Conservation (phyloP, 2,113 vertebrate species). For the Pica pica region DNA sequence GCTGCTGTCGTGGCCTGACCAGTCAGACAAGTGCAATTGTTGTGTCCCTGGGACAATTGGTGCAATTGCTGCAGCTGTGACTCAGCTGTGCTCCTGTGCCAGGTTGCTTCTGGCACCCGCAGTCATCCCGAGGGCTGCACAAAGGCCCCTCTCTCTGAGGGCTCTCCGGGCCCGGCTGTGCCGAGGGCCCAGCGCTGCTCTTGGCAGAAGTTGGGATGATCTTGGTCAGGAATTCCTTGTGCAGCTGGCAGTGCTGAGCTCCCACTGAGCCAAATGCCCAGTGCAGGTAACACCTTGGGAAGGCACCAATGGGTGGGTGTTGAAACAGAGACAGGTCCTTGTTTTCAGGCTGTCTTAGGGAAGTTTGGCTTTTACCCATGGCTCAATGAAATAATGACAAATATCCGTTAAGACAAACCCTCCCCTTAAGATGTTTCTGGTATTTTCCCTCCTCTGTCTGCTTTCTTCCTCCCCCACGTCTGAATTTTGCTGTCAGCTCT, state of each 20-base stretch:
- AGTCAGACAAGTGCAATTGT: slow-evolving; percentile 37
- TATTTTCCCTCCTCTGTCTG: not conserved
- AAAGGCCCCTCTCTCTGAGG: not conserved
- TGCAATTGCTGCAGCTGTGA: slow-evolving; percentile 17
- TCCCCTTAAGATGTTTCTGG: not conserved
- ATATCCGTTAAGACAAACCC: not conserved
- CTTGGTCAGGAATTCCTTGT: not conserved
- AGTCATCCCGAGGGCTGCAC: not conserved
- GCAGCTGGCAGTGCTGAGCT: accelerated
- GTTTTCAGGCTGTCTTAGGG: not conserved
- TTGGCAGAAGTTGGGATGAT: not conserved
- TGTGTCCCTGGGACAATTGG: slow-evolving; percentile 1
- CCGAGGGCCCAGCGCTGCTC: accelerated
- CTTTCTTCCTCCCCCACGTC: not conserved
- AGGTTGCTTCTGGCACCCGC: not conserved
- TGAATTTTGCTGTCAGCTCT: not conserved
- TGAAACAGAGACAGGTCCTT: not conserved
- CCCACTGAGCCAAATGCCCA: accelerated
- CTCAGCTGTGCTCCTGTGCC: slow-evolving; percentile 23
- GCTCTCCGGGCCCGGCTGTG: accelerated
- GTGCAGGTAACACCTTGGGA: not conserved
- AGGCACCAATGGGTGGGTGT: not conserved
- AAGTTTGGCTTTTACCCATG: not conserved
- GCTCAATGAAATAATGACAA: not conserved
- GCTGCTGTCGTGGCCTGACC: not conserved